Conservation (phyloP, 2,888 invertebrate genomes). For the Netelia virgata region DNA sequence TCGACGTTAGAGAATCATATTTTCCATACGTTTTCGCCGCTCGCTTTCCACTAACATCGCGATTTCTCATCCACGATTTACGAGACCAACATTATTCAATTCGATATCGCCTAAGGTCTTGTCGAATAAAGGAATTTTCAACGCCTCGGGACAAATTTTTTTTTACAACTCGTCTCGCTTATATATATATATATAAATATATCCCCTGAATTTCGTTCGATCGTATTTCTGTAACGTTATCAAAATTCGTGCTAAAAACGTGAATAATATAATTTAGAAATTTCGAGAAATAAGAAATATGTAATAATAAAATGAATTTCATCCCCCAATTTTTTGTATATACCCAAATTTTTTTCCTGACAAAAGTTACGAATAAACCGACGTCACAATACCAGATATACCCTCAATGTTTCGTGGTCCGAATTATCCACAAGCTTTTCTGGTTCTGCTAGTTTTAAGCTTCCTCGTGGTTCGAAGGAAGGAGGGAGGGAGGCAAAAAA, state of each 20-base stretch:
- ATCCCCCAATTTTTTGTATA: too few species aligned
- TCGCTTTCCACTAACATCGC: background rate
- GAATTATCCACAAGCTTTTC: background rate
- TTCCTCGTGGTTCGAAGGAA: background rate
- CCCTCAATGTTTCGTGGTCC: background rate
- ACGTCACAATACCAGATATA: background rate
- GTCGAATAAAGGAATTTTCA: too few species aligned
- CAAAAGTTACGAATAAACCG: background rate
- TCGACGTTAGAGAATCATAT: constrained; percentile 8
- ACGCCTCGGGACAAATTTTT: too few species aligned
- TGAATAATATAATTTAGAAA: too few species aligned
- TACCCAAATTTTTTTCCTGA: too few species aligned
- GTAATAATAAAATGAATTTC: too few species aligned
- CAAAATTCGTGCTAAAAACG: too few species aligned
- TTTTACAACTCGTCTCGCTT: too few species aligned
- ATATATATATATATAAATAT: too few species aligned
- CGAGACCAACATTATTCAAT: constrained; percentile 19
- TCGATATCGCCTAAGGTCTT: background rate
- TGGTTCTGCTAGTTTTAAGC: background rate
- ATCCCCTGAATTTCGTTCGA: too few species aligned
- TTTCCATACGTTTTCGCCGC: constrained; percentile 7
- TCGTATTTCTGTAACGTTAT: too few species aligned
- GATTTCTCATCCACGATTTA: constrained; percentile 25
- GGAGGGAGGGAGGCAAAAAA: background rate
- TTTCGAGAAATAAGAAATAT: too few species aligned